Percentiles rank a stretch among this genome's conserved stretches.
These are phyloP conservation scores for Rhinolophus sinicus DNA, from an alignment of 2,113 vertebrate species.

Conservation along the genomic window DNA sequence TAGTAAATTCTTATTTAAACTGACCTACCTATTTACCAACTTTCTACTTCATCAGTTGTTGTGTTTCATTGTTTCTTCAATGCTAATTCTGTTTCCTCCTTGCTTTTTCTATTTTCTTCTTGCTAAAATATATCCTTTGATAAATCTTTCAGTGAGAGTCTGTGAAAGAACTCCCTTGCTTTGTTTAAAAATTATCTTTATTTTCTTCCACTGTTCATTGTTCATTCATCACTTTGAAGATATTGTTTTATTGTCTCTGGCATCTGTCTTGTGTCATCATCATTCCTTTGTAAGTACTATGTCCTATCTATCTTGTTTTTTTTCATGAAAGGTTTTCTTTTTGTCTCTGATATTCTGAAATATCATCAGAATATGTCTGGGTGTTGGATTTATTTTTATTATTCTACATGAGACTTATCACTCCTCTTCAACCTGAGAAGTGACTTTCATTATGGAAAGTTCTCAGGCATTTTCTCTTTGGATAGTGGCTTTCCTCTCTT, in stretches of 20 bases:
- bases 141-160: not conserved
- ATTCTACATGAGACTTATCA: not conserved
- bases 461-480: not conserved
- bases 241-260: not conserved
- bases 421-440: not conserved
- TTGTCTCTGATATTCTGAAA: conserved; percentile 4
- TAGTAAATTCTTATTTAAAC: conserved; percentile 41
- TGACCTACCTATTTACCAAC: not conserved
- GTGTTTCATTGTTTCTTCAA: not conserved
- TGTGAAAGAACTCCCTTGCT: not conserved
- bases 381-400: not conserved
- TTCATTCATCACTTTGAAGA: not conserved
- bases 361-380: not conserved
- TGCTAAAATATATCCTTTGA: not conserved
- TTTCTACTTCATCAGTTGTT: not conserved
- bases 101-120: conserved; percentile 14
- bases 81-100: conserved; percentile 1
- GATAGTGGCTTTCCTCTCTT: not conserved
- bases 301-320: not conserved
- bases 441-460: not conserved
- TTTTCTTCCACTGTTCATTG: not conserved
- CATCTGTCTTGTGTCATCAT: not conserved
- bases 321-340: not conserved
- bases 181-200: not conserved
- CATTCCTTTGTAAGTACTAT: not conserved